Evolutionary conservation across 2,113 vertebrate species (phyloP), one percentile per base, ranked within the genome.

Genomic region (Phrynosoma blainvillii): DNA sequence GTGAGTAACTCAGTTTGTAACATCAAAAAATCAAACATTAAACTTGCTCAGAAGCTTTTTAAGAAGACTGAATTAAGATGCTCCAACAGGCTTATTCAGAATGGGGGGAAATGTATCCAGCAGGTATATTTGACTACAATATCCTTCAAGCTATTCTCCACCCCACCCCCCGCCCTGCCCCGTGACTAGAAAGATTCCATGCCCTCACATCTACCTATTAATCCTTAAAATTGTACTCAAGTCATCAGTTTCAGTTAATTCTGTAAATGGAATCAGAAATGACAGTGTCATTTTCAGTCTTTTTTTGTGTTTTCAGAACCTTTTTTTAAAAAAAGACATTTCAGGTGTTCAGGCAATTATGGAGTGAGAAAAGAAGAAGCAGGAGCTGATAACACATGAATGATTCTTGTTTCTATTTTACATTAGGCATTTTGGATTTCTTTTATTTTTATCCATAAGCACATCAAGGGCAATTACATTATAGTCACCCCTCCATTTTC

Each of bases 141-240:
- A 4, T 84, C 68, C 78, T 89, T 62, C 30, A 79, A 87, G 82
- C 25, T 10, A 13, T 62, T 88, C 59, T 89, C 68, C 92, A 1
- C 36, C 2, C 36, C 36, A 1, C 2, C 89, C 59, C 9, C 68
- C 92, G n/a, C n/a, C n/a, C n/a, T n/a, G n/a, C 2, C 89, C 59
- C 9, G 77, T 11, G 14, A 12, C 89, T 89, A 86, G 62, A 79
- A 86, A 66, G 80, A 8, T 18, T 47, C 79, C 86, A 92, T 87
- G 30, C 66, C 79, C 79, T 75, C 73, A 27, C 56, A 21, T 81
- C 87, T 68, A 84, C 89, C 80, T 59, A 89, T 70, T 85, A 90
- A 85, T 94, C 84, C 79, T 32, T 91, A 91, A 89, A 88, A 86
- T 78, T 79, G 70, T 85, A 25, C 74, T 88, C 87, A 80, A 84